Evolutionary conservation across 2,888 invertebrate genomes (phyloP), one percentile per base, ranked within the genome.

Genomic region (Andrena chrysosceles): DNA sequence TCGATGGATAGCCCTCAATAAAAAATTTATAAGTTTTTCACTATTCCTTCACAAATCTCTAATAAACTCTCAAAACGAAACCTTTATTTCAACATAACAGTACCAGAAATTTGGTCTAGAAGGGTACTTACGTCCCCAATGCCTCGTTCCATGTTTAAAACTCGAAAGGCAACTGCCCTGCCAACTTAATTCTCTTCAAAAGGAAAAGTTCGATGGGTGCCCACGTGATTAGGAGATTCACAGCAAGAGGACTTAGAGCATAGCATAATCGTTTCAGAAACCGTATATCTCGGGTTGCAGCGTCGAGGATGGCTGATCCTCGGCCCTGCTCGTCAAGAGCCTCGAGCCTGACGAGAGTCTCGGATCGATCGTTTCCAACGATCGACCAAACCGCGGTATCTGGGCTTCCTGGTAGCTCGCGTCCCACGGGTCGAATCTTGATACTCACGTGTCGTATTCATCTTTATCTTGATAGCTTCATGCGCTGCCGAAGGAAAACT

Each of bases 331-430:
- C 68, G 72, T 56, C 66, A 56, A 76, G 73, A 67, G 54, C 29
- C 20, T 66, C 62, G 66, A 62, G 70, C 33, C 20, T 23, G 60
- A 48, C 52, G 56, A 59, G 75, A 23, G 63, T 5, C 63, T 4
- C 33, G 66, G 78, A 26, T 85, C 80, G 73, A 85, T 79, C 78
- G 85, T 73, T 82, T 16, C 31, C 54, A 85, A 82, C 79, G 85
- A 85, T 85, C 85, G 85, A 85, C 77, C 82, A 85, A 85, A 85
- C 85, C 82, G 52, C 75, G 59, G 74, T 69, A 63, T 77, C 76
- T 70, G 76, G 62, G 77, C 42, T 72, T 67, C 42, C 64, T 66
- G 64, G 33, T 29, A 73, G 62, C 63, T 73, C 66, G 10, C 26
- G 20, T 56, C 23, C 60, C 20, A 13, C 52, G n/a, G 48, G 26